phyloP scores from a whole-genome alignment of 2,113 vertebrate species.

The Engraulis encrasicolus region DNA sequence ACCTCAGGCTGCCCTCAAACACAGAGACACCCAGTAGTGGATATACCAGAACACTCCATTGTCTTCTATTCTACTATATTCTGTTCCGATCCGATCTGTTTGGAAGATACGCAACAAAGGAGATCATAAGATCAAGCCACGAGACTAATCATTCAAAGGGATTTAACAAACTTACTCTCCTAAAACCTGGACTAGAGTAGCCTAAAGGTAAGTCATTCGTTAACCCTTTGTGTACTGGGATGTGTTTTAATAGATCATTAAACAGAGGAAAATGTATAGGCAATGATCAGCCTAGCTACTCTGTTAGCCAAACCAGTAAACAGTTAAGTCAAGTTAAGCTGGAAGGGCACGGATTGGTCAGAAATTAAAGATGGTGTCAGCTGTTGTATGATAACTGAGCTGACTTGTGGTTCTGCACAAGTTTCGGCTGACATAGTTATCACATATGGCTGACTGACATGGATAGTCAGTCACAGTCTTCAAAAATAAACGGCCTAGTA shows the following conservation, averaged over 20 bases:
- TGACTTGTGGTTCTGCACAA: not conserved
- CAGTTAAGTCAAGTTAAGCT: not conserved
- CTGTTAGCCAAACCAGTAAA: not conserved
- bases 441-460: too few relatives aligned
- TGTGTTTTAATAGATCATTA: not conserved
- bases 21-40: not conserved
- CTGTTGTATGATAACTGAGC: not conserved
- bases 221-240: not conserved
- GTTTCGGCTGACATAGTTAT: not conserved
- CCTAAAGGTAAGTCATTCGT: not conserved
- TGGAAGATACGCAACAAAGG: slow-evolving; percentile 32
- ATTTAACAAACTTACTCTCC: not conserved
- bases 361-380: not conserved
- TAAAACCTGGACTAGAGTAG: not conserved
- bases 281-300: not conserved
- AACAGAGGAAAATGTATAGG: not conserved
- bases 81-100: too few relatives aligned
- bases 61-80: too few relatives aligned
- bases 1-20: slow-evolving; percentile 35
- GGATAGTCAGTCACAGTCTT: not conserved
- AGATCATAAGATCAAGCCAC: not conserved
- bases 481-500: not conserved
- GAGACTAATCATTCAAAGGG: not conserved
- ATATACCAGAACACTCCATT: too few relatives aligned
- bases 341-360: not conserved